A percentile compares a stretch with the other conserved stretches of the same genome.
phyloP scores from a whole-genome alignment of 2,797 vertebrate species.

The Oryzias sinensis region DNA sequence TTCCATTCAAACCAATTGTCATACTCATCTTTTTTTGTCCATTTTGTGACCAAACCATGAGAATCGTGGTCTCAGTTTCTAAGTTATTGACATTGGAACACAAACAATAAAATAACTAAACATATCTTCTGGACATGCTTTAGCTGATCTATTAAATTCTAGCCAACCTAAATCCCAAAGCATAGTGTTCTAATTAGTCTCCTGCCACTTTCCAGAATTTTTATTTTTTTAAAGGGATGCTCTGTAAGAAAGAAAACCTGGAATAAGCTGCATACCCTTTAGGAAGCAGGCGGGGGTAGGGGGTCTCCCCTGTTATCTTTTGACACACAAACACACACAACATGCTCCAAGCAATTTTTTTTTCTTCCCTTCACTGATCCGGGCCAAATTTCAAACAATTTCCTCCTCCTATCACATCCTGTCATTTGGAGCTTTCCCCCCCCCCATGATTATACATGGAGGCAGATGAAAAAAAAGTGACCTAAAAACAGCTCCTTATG shows the following conservation, averaged over 20 bases:
- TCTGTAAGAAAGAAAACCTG: conserved; percentile 60
- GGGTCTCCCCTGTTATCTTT: conserved; percentile 43
- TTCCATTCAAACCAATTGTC: no score
- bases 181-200: conserved; percentile 9
- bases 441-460: conserved; percentile 1
- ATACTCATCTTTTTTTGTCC: no score
- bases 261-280: conserved; percentile 42
- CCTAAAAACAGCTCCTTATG: conserved; percentile 72
- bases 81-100: no score
- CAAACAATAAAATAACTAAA: no score
- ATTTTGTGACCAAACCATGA: no score
- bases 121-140: not conserved
- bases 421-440: conserved; percentile 45
- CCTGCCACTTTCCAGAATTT: conserved; percentile 28
- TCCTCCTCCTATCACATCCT: conserved; percentile 51
- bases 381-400: conserved; percentile 66
- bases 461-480: conserved; percentile 35
- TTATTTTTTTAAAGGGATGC: conserved; percentile 46
- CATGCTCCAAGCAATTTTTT: conserved; percentile 36
- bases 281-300: conserved; percentile 37
- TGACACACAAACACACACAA: conserved; percentile 51
- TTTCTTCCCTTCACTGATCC: conserved; percentile 42
- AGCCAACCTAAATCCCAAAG: conserved; percentile 12
- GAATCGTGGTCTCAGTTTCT: no score
- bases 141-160: conserved; percentile 10